These are phyloP conservation scores for Endomychus coccineus DNA, from an alignment of 2,888 invertebrate genomes.

Conservation along the genomic window DNA sequence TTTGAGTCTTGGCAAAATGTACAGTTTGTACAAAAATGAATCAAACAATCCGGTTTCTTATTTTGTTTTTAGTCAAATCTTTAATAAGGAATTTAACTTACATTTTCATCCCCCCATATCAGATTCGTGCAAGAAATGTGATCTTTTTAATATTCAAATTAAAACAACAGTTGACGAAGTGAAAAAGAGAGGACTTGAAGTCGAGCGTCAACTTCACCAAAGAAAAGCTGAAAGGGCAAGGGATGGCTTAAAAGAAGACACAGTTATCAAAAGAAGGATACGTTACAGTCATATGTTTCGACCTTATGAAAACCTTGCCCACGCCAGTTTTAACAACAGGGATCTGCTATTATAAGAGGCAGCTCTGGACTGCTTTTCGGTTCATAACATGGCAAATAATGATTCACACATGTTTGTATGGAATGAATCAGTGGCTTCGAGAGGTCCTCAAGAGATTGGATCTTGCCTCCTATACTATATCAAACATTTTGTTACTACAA, in stretches of 20 bases:
- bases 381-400: constrained; percentile 24
- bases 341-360: constrained; percentile 27
- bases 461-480: constrained; percentile 23
- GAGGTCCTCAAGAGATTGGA: constrained; percentile 19
- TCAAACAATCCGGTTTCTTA: constrained; percentile 14
- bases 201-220: constrained; percentile 18
- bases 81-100: constrained; percentile 21
- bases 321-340: constrained; percentile 26
- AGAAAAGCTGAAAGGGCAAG: constrained; percentile 21
- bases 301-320: constrained; percentile 28
- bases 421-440: constrained; percentile 7
- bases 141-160: constrained; percentile 18
- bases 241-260: constrained; percentile 17
- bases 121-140: constrained; percentile 22
- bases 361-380: constrained; percentile 26
- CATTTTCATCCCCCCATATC: constrained; percentile 19
- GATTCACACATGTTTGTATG: constrained; percentile 26
- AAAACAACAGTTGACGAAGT: constrained; percentile 15
- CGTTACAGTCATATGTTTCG: constrained; percentile 22
- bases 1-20: constrained; percentile 22
- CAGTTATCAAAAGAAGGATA: constrained; percentile 5
- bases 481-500: constrained; percentile 19
- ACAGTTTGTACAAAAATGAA: constrained; percentile 17
- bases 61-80: constrained; percentile 19
- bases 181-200: constrained; percentile 10